phyloP scores from a whole-genome alignment of 2,113 vertebrate species.

The Clupea harengus region DNA sequence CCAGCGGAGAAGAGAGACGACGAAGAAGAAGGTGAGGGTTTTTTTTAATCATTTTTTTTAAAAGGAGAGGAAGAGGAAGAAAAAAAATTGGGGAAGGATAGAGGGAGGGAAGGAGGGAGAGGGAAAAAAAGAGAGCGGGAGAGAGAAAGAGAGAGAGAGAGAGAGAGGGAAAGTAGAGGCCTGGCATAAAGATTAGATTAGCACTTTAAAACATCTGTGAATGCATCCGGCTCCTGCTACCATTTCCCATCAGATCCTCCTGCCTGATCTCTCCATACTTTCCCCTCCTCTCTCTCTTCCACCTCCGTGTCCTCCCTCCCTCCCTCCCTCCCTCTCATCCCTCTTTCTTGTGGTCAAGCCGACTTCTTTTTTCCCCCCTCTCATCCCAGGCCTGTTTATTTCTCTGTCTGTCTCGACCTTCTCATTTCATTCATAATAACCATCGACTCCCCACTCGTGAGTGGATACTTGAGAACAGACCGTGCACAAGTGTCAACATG shows the following conservation, averaged over 20 bases:
- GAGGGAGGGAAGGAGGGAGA: conserved; percentile 38
- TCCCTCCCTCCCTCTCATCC: conserved; percentile 35
- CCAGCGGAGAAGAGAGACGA: conserved; percentile 18
- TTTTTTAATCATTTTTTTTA: conserved; percentile 39
- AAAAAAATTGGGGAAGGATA: conserved; percentile 33
- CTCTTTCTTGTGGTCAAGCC: conserved; percentile 29
- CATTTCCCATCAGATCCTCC: conserved; percentile 66
- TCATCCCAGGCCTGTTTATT: conserved; percentile 35
- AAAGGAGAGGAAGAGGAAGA: conserved; percentile 23
- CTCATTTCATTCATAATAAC: neutral
- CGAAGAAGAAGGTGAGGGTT: conserved; percentile 30
- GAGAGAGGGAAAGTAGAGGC: conserved; percentile 50
- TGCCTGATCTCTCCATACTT: conserved; percentile 66
- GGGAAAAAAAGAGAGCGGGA: conserved; percentile 32
- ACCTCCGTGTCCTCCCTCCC: conserved; percentile 35
- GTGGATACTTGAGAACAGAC: neutral
- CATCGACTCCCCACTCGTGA: neutral
- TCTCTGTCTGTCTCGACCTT: conserved; percentile 24
- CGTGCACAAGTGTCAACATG: neutral
- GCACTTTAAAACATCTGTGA: conserved; percentile 80
- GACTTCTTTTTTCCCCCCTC: conserved; percentile 36
- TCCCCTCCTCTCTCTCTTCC: conserved; percentile 24
- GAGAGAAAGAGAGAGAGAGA: conserved; percentile 28
- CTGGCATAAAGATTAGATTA: conserved; percentile 79
- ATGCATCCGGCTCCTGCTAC: conserved; percentile 66